phyloP scores from a whole-genome alignment of 2,113 vertebrate species.

The Perca flavescens region DNA sequence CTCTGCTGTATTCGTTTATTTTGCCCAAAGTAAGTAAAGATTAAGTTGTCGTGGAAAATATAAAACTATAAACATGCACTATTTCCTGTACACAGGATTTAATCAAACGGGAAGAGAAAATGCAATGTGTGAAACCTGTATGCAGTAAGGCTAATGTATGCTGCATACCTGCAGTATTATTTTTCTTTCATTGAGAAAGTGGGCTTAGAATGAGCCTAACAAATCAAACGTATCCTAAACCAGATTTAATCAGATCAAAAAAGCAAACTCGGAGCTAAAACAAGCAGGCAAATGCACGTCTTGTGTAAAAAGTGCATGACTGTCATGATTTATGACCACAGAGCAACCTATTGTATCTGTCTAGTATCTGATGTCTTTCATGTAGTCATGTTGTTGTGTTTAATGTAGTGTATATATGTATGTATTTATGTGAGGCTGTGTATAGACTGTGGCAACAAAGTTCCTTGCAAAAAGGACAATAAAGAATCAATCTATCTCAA shows the following conservation, averaged over 20 bases:
- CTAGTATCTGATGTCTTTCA: too few relatives aligned
- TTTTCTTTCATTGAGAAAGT: not conserved
- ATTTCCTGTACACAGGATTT: not conserved
- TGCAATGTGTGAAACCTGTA: not conserved
- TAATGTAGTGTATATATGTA: too few relatives aligned
- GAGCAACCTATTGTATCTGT: not conserved
- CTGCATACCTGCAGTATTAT: not conserved
- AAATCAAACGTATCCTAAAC: not conserved
- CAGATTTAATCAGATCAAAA: not conserved
- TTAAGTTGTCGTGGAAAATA: not conserved
- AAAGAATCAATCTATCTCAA: too few relatives aligned
- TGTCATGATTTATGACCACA: not conserved
- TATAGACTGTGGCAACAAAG: too few relatives aligned
- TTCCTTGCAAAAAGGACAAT: too few relatives aligned
- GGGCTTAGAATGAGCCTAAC: too few relatives aligned
- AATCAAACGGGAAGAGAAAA: not conserved
- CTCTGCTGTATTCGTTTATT: not conserved
- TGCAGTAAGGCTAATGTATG: too few relatives aligned
- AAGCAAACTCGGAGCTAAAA: not conserved
- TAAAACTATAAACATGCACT: not conserved
- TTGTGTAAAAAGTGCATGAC: too few relatives aligned
- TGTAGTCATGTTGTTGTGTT: too few relatives aligned
- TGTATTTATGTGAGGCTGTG: too few relatives aligned
- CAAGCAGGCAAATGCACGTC: too few relatives aligned
- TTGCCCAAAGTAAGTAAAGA: not conserved